A percentile compares a stretch with the other conserved stretches of the same genome.
These are phyloP conservation scores for Pogonocichla stellata DNA, from an alignment of 2,113 vertebrate species.

Conservation along the genomic window DNA sequence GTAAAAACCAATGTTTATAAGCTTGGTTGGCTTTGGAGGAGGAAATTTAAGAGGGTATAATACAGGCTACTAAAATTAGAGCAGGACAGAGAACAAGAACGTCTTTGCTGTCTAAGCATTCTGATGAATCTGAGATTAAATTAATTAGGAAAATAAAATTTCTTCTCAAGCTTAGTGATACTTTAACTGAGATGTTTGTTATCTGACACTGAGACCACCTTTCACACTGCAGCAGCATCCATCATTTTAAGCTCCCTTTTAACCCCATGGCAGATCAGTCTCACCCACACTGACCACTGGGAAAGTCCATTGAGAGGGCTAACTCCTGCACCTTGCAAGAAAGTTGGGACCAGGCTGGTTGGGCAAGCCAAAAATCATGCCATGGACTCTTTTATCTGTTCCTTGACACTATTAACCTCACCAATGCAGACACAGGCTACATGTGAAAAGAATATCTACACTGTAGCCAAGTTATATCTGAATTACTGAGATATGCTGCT, in stretches of 20 bases:
- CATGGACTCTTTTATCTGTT: background rate
- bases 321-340: background rate
- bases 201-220: background rate
- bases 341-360: accelerated
- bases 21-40: background rate
- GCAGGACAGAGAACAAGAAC: background rate
- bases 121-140: background rate
- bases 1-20: background rate
- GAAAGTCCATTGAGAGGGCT: background rate
- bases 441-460: background rate
- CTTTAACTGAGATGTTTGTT: background rate
- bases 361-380: background rate
- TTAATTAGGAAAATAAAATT: background rate
- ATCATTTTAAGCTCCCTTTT: background rate
- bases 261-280: background rate
- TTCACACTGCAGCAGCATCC: background rate
- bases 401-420: background rate
- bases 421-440: background rate
- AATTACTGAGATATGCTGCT: background rate
- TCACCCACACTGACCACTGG: background rate
- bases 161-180: background rate
- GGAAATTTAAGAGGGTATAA: background rate
- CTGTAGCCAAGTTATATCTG: accelerated
- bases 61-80: background rate
- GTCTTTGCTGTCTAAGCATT: background rate